These are phyloP conservation scores for Malachius bipustulatus DNA, from an alignment of 2,888 invertebrate species.

Conservation along the genomic window DNA sequence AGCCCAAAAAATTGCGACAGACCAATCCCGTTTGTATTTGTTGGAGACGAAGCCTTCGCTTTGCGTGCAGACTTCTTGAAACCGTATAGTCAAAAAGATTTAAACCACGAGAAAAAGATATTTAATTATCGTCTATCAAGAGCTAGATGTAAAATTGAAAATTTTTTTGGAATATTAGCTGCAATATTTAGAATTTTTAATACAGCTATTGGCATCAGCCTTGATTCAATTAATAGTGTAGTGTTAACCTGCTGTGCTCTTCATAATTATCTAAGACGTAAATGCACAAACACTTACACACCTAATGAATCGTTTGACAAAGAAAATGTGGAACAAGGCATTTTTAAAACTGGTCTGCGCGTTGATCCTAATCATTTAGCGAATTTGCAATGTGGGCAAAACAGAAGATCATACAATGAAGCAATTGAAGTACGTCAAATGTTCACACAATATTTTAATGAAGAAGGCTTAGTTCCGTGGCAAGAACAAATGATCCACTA, in stretches of 20 bases:
- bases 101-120: constrained; percentile 10
- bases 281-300: constrained; percentile 6
- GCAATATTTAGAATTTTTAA: constrained; percentile 14
- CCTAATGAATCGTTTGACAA: constrained; percentile 8
- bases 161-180: constrained; percentile 14
- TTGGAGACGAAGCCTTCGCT: constrained; percentile 16
- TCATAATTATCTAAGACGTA: constrained; percentile 13
- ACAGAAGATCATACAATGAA: not conserved
- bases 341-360: constrained; percentile 4
- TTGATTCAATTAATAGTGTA: constrained; percentile 12
- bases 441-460: constrained; percentile 2
- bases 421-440: not conserved
- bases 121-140: constrained; percentile 13
- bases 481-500: constrained; percentile 2
- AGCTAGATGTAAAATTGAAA: constrained; percentile 12
- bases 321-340: constrained; percentile 7
- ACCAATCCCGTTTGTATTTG: constrained; percentile 13
- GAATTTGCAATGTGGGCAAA: constrained; percentile 2
- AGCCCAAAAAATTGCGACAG: constrained; percentile 3
- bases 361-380: not conserved
- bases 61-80: constrained; percentile 14
- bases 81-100: constrained; percentile 12
- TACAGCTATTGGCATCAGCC: constrained; percentile 8
- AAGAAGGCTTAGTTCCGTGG: constrained; percentile 3
- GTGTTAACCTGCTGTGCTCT: constrained; percentile 13